Percentiles rank a stretch among this genome's conserved stretches.
Evolutionary conservation across 2,888 invertebrate species (phyloP).

Genomic region (Drosophila ezoana): DNA sequence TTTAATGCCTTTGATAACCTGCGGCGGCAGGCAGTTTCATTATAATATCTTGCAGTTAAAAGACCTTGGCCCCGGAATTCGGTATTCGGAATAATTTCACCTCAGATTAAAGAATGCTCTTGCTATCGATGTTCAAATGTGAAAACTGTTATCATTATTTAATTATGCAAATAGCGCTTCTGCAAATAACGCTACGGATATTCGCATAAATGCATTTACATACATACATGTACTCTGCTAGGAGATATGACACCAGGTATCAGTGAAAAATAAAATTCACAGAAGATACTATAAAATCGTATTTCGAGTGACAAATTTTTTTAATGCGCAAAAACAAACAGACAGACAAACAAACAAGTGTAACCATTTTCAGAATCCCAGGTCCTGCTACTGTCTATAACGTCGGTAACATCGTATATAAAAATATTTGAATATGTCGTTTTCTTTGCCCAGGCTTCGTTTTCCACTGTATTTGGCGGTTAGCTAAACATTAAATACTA

Average conservation of each 20-base stretch:
- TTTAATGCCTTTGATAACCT: conserved; percentile 1
- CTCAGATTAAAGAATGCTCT: not conserved
- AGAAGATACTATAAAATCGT: conserved; percentile 17
- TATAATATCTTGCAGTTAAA: not conserved
- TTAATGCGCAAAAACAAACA: conserved; percentile 1
- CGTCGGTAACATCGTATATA: too few relatives aligned
- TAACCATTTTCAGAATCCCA: not conserved
- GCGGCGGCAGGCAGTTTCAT: not conserved
- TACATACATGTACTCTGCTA: not conserved
- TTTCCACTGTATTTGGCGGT: too few relatives aligned
- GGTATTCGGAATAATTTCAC: not conserved
- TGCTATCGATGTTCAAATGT: too few relatives aligned
- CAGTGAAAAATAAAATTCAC: conserved; percentile 4
- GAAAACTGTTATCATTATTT: not conserved
- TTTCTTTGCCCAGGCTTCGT: too few relatives aligned
- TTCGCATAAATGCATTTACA: conserved; percentile 4
- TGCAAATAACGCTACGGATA: conserved; percentile 6
- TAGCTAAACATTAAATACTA: too few relatives aligned
- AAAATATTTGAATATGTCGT: too few relatives aligned
- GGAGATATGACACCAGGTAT: not conserved
- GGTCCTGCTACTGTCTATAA: not conserved
- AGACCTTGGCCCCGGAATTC: too few relatives aligned
- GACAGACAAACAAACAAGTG: not conserved
- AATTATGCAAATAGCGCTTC: not conserved
- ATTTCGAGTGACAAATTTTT: not conserved